Conservation (phyloP, 2,888 invertebrate genomes). For the Exephanes ischioxanthus region DNA sequence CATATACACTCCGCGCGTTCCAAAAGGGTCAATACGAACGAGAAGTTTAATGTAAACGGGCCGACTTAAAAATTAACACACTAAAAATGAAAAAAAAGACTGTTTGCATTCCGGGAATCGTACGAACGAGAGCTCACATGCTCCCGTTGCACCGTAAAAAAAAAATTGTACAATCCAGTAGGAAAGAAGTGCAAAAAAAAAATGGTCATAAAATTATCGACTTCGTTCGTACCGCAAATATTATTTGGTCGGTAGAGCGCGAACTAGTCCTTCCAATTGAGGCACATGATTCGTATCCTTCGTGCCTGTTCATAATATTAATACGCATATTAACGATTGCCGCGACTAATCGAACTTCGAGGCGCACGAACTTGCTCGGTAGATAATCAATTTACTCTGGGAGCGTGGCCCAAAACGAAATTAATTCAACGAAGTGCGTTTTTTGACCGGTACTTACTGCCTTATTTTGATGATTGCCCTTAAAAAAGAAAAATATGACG, state of each 20-base stretch:
- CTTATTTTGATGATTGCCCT: slow-evolving; percentile 62
- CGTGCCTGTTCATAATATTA: slow-evolving; percentile 55
- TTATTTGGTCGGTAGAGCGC: slow-evolving; percentile 34
- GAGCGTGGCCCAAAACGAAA: slow-evolving; percentile 3
- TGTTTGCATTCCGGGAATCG: slow-evolving; percentile 15
- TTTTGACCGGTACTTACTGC: slow-evolving; percentile 27
- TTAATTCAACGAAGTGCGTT: slow-evolving; percentile 32
- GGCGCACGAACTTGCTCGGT: not conserved
- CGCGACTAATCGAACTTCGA: slow-evolving; percentile 9
- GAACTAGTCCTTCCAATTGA: slow-evolving; percentile 38
- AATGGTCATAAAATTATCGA: slow-evolving; percentile 13
- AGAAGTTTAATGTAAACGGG: slow-evolving; percentile 25
- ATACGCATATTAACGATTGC: slow-evolving; percentile 23
- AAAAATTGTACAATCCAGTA: not conserved
- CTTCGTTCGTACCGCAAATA: not conserved
- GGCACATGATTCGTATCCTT: slow-evolving; percentile 33
- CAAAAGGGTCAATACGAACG: slow-evolving; percentile 50
- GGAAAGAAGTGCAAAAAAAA: not conserved
- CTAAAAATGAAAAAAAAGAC: slow-evolving; percentile 15
- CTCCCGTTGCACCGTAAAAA: not conserved
- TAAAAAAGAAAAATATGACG: not conserved
- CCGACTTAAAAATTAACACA: slow-evolving; percentile 12
- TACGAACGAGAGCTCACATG: not conserved
- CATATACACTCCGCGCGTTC: slow-evolving; percentile 65
- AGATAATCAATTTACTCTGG: slow-evolving; percentile 13